phyloP scores from a whole-genome alignment of 1,140 invertebrate genomes.

The Rhagoletis pomonella region DNA sequence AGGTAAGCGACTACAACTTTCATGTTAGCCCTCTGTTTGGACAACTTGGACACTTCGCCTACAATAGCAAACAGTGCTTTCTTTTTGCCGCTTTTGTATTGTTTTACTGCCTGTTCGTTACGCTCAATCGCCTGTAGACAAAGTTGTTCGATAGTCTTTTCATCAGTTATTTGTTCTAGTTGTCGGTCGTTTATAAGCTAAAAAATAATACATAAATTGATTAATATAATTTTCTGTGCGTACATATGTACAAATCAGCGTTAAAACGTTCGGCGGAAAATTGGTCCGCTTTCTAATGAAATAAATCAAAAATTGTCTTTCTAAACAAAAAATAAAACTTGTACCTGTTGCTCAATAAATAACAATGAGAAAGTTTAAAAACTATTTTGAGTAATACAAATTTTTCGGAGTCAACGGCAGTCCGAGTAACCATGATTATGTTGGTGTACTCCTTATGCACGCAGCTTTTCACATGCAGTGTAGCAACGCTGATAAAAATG shows the following conservation, averaged over 20 bases:
- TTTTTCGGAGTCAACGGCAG: too few relatives aligned
- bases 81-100: constrained; percentile 82
- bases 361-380: too few relatives aligned
- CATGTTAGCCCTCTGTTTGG: constrained; percentile 82
- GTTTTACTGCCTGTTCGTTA: constrained; percentile 81
- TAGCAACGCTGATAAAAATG: too few relatives aligned
- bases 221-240: neutral
- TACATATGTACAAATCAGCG: neutral
- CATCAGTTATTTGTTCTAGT: constrained; percentile 80
- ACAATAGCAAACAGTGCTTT: constrained; percentile 81
- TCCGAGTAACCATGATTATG: too few relatives aligned
- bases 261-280: too few relatives aligned
- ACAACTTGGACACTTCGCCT: constrained; percentile 77
- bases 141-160: constrained; percentile 77
- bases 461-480: too few relatives aligned
- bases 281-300: too few relatives aligned
- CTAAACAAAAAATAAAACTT: too few relatives aligned
- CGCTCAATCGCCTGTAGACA: constrained; percentile 80
- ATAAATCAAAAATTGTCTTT: too few relatives aligned
- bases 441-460: too few relatives aligned
- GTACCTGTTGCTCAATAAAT: too few relatives aligned
- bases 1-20: constrained; percentile 77
- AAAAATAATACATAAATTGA: constrained; percentile 59
- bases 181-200: constrained; percentile 80
- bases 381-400: too few relatives aligned